Evolutionary conservation across 2,888 invertebrate species (phyloP).

Genomic region (Tetanocera ferruginea): DNA sequence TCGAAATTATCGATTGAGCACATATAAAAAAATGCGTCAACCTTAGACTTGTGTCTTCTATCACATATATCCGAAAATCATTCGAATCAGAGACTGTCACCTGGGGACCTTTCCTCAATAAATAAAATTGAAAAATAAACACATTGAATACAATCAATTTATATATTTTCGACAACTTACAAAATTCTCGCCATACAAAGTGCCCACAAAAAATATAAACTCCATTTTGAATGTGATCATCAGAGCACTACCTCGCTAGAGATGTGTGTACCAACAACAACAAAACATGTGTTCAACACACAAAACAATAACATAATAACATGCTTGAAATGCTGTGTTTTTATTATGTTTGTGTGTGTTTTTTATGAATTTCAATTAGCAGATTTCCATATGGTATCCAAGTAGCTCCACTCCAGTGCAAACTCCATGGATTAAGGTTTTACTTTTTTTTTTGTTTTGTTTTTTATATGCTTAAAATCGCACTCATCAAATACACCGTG

Average conservation of each 20-base stretch:
- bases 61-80: no score
- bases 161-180: no score
- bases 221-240: constrained; percentile 16
- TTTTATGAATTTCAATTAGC: constrained; percentile 1
- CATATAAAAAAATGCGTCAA: no score
- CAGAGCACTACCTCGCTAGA: neutral
- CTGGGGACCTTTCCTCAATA: no score
- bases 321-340: neutral
- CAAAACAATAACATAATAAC: neutral
- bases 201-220: neutral
- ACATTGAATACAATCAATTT: no score
- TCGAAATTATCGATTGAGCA: no score
- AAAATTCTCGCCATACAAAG: no score
- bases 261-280: neutral
- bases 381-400: neutral
- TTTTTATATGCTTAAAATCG: neutral
- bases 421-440: neutral
- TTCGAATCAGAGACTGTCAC: no score
- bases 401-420: neutral
- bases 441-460: neutral
- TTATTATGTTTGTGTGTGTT: neutral
- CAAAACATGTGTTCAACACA: neutral
- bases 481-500: constrained; percentile 8
- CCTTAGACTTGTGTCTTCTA: no score
- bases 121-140: no score